These are phyloP conservation scores for Semnornis frantzii DNA, from an alignment of 2,113 vertebrate genomes.

Conservation along the genomic window DNA sequence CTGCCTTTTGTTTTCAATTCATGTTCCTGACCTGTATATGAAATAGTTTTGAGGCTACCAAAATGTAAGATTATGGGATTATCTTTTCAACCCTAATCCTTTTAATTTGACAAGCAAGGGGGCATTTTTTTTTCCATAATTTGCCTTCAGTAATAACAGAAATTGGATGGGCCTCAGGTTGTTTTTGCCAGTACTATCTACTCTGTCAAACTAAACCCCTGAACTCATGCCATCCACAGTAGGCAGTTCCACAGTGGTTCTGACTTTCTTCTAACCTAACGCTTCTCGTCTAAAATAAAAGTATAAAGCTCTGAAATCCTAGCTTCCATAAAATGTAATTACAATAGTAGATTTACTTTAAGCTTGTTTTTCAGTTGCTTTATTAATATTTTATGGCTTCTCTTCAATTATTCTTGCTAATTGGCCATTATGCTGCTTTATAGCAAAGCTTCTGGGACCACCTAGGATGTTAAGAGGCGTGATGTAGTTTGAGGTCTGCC, in stretches of 20 bases:
- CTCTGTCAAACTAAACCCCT: background rate
- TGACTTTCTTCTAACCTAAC: background rate
- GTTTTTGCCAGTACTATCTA: background rate
- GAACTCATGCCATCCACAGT: fast-evolving
- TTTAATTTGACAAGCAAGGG: conserved; percentile 14
- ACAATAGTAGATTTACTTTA: background rate
- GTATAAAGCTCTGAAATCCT: background rate
- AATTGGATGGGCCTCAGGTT: background rate
- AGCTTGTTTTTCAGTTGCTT: background rate
- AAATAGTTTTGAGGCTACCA: background rate
- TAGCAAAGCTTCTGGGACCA: background rate
- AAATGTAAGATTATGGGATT: conserved; percentile 8
- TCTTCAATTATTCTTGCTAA: conserved; percentile 26
- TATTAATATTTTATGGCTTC: conserved; percentile 42
- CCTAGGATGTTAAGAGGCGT: background rate
- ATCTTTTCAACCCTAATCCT: conserved; percentile 3
- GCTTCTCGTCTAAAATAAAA: background rate
- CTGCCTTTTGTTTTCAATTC: background rate
- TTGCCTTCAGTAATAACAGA: background rate
- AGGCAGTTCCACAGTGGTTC: background rate
- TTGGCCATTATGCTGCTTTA: background rate
- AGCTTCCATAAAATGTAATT: background rate
- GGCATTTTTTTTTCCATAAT: background rate
- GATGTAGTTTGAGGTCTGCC: background rate
- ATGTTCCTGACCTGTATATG: background rate